Evolutionary conservation across 2,113 vertebrate species (phyloP).

Genomic region (Symphodus melops): DNA sequence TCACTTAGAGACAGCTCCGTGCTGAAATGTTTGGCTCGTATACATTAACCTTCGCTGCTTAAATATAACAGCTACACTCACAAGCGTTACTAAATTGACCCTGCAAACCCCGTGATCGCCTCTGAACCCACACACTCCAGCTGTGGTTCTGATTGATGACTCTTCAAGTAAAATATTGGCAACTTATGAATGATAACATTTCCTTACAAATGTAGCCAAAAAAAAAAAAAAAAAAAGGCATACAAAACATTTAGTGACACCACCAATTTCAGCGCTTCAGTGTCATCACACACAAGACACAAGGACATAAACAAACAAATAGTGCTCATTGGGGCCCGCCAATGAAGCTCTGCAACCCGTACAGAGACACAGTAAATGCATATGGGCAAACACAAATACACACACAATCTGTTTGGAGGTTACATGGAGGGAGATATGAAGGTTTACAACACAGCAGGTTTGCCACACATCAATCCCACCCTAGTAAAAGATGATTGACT

Average conservation of each 20-base stretch:
- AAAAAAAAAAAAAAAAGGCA: constrained; percentile 54
- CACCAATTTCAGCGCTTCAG: constrained; percentile 12
- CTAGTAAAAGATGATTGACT: constrained; percentile 32
- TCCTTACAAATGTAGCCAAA: constrained; percentile 70
- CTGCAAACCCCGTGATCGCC: constrained; percentile 48
- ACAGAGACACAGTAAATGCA: constrained; percentile 78
- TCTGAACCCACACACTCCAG: constrained; percentile 63
- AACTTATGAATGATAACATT: constrained; percentile 53
- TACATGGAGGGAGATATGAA: constrained; percentile 9
- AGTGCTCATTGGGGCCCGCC: constrained; percentile 86
- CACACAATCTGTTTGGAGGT: neutral
- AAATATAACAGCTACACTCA: constrained; percentile 5
- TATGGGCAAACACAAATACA: constrained; percentile 1
- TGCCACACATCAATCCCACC: constrained; percentile 16
- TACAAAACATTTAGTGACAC: constrained; percentile 69
- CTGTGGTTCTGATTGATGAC: constrained; percentile 68
- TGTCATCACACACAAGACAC: constrained; percentile 38
- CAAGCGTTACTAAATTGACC: constrained; percentile 16
- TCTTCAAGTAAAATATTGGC: constrained; percentile 83
- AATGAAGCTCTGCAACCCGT: constrained; percentile 84
- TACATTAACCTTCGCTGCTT: constrained; percentile 70
- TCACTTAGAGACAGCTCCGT: neutral
- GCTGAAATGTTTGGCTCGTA: neutral
- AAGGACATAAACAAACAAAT: constrained; percentile 34
- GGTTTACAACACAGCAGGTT: constrained; percentile 22